These are phyloP conservation scores for Choloepus didactylus DNA, from an alignment of 2,797 vertebrate species.

Conservation along the genomic window DNA sequence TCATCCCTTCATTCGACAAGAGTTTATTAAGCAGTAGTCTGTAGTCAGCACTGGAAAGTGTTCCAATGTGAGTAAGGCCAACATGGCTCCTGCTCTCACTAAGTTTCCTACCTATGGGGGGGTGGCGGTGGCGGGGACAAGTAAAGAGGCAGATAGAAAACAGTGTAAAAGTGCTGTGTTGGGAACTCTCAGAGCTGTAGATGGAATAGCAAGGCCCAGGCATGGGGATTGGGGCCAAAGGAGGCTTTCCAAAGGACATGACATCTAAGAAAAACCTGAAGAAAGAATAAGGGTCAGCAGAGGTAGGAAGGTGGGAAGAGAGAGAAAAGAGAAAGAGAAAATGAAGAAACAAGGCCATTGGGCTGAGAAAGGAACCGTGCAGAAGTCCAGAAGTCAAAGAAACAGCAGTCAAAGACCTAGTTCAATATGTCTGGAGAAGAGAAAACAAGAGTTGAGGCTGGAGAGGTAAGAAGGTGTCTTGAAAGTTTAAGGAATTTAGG, in stretches of 20 bases:
- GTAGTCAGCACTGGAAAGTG: background rate
- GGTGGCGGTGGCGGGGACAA: background rate
- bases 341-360: background rate
- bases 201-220: background rate
- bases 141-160: background rate
- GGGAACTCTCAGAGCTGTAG: background rate
- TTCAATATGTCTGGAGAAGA: background rate
- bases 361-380: background rate
- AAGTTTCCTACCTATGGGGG: background rate
- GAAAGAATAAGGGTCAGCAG: background rate
- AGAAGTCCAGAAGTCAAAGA: background rate
- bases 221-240: fast-evolving
- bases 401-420: background rate
- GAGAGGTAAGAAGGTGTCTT: background rate
- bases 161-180: background rate
- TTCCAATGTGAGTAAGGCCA: fast-evolving
- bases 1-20: background rate
- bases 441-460: background rate
- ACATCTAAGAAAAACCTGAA: background rate
- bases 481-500: background rate
- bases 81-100: background rate
- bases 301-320: background rate
- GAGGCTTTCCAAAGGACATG: background rate
- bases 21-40: background rate
- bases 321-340: background rate